phyloP scores from a whole-genome alignment of 2,113 vertebrate genomes.

The Pseudorhombus dupliciocellatus region DNA sequence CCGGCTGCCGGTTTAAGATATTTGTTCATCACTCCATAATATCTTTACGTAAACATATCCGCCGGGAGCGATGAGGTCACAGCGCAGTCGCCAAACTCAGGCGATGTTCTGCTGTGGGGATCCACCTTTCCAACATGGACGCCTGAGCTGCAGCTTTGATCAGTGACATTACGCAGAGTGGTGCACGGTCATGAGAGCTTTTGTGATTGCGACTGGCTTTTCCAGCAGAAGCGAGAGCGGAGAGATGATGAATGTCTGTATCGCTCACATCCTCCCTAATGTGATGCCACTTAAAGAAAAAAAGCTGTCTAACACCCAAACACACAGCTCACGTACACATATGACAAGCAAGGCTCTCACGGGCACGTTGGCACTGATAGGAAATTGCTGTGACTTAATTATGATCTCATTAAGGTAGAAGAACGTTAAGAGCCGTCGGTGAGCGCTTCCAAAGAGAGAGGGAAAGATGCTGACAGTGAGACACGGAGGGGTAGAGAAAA shows the following conservation, averaged over 20 bases:
- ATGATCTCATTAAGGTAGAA: conserved; percentile 33
- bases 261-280: too few species aligned
- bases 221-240: background rate
- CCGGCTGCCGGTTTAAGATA: background rate
- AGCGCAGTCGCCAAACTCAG: too few species aligned
- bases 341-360: conserved; percentile 10
- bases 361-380: conserved; percentile 17
- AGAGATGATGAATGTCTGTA: background rate
- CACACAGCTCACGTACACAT: conserved; percentile 12
- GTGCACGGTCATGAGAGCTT: background rate
- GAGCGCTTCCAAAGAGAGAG: background rate
- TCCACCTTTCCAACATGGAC: background rate
- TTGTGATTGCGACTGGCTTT: background rate
- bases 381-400: conserved; percentile 48
- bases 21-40: background rate
- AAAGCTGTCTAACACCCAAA: conserved; percentile 4
- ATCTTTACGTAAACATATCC: background rate
- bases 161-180: background rate
- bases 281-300: too few species aligned
- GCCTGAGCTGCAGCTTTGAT: background rate
- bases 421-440: conserved; percentile 15
- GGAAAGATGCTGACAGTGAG: background rate
- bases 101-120: too few species aligned
- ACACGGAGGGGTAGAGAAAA: background rate
- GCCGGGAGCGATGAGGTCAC: background rate